Evolutionary conservation across 92 coral and sea anemone genomes (phyloP), one percentile per base, ranked within the genome.

Genomic region (Diadumene lineata): DNA sequence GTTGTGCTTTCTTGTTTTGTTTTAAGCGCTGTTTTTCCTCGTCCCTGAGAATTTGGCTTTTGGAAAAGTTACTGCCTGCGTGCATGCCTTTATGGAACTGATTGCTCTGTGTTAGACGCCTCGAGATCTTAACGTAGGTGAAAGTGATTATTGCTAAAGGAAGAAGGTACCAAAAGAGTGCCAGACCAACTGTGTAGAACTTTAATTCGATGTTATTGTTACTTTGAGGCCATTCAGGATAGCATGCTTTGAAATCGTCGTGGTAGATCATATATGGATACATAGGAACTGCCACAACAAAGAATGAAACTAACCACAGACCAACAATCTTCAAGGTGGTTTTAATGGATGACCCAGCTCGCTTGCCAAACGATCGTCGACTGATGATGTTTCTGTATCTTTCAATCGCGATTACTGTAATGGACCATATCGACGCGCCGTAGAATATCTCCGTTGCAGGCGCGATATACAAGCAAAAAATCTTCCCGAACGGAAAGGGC

Each of bases 381-480:
- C 86, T 86, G 4, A 69, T 85, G 60, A 91, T 85, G 56, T 85
- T 91, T 19, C 82, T 64, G 69, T 91, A 88, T 22, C 97, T 76
- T 67, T 91, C 89, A 23, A 91, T 79, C 43, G 93, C 97, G 23
- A 91, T 91, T 7, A 79, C 77, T 1, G 90, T 86, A 15, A 88
- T 91, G 58, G 97, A 91, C 97, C 97, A 91, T n/a, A 87, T 84
- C 1, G 97, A 91, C 13, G 93, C 90, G 16, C 97, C 97, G 43
- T 80, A 91, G 63, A 88, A 88, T 10, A 91, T 71, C 50, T 91
- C 97, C 19, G 81, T 83, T 0, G 89, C 69, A 17, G 97, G 97
- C 25, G 77, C 73, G 31, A 91, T 17, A 74, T 81, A 91, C 72
- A 84, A 61, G 60, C 97, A 91, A n/a, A 64, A 61, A 17, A 30